Conservation (phyloP, 2,888 invertebrate species). For the Perithous albicinctus region DNA sequence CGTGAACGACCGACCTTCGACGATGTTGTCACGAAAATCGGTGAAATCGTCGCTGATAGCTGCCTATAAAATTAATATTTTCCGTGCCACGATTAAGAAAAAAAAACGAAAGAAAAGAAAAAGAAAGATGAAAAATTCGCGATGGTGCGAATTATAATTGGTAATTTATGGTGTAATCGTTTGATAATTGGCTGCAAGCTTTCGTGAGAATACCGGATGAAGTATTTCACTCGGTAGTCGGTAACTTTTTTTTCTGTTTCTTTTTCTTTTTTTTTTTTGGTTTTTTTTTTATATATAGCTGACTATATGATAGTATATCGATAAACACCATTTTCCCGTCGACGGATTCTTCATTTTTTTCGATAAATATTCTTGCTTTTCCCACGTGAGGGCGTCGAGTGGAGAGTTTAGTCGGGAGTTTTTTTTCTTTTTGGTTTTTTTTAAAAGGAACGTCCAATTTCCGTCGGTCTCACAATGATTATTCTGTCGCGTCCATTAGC, state of each 20-base stretch:
- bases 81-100: slow-evolving; percentile 14
- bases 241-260: slow-evolving; percentile 14
- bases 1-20: slow-evolving; percentile 89
- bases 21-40: slow-evolving; percentile 86
- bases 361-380: slow-evolving; percentile 5
- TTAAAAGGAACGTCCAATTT: slow-evolving; percentile 63
- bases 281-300: slow-evolving; percentile 38
- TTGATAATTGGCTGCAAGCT: slow-evolving; percentile 29
- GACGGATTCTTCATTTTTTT: slow-evolving; percentile 9
- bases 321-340: slow-evolving; percentile 12
- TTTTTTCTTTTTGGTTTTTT: too few relatives aligned
- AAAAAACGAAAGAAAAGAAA: not conserved
- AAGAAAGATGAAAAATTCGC: slow-evolving; percentile 22
- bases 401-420: slow-evolving; percentile 43
- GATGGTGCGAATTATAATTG: slow-evolving; percentile 51
- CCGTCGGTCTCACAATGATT: slow-evolving; percentile 71
- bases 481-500: slow-evolving; percentile 79
- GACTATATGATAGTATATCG: slow-evolving; percentile 23
- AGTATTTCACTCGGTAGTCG: not conserved
- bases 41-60: slow-evolving; percentile 84
- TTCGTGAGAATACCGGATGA: not conserved
- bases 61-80: slow-evolving; percentile 76
- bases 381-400: not conserved
- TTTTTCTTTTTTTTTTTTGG: too few relatives aligned
- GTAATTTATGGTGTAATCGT: slow-evolving; percentile 64